Percentiles rank a stretch among this genome's conserved stretches.
Conservation (phyloP, 2,113 vertebrate genomes). For the Marmota flaviventris region DNA sequence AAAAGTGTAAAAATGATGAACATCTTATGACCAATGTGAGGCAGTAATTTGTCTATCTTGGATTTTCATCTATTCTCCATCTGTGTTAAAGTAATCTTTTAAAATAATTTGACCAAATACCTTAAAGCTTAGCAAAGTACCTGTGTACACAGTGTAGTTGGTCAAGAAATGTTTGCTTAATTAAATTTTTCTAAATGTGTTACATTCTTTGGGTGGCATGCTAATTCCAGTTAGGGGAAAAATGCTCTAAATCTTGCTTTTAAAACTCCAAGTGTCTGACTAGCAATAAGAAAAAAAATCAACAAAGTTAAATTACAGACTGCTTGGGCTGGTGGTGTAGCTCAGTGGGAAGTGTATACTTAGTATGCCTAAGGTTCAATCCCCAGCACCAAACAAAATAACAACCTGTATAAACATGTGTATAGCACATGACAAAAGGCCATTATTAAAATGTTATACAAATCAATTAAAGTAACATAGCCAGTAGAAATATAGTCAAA, state of each 20-base stretch:
- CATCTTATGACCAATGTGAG: not conserved
- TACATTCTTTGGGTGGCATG: not conserved
- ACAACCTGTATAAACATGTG: not conserved
- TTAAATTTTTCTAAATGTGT: not conserved
- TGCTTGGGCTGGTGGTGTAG: not conserved
- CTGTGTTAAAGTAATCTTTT: slow-evolving; percentile 28
- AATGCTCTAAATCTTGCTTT: not conserved
- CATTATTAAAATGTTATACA: not conserved
- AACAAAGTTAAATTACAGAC: too few species aligned
- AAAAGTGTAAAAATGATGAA: slow-evolving; percentile 27
- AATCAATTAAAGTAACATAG: not conserved
- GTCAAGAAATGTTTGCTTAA: not conserved
- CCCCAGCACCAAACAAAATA: not conserved
- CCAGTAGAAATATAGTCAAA: not conserved
- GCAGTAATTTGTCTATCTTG: not conserved
- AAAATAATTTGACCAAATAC: slow-evolving; percentile 52
- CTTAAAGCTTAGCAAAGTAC: not conserved
- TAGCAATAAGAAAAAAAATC: not conserved
- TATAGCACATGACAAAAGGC: not conserved
- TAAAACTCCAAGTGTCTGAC: not conserved
- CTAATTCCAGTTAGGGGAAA: not conserved
- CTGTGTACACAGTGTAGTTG: not conserved
- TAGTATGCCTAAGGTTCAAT: not conserved
- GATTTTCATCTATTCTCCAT: not conserved
- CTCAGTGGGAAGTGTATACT: not conserved